Conservation (phyloP, 2,113 vertebrate genomes). For the Perca schrenkii region DNA sequence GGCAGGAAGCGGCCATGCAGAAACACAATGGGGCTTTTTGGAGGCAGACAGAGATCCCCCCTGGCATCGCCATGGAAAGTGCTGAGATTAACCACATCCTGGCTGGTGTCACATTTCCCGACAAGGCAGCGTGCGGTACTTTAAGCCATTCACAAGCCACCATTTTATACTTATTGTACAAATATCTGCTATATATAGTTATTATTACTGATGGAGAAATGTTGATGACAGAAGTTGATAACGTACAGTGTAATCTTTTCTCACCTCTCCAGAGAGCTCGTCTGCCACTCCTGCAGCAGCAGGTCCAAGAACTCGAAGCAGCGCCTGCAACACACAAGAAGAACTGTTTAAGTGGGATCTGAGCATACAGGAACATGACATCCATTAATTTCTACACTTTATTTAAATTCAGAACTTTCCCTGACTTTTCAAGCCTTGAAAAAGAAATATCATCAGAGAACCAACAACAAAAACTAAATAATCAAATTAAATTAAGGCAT, state of each 20-base stretch:
- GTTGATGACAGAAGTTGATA: too few species aligned
- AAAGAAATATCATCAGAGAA: too few species aligned
- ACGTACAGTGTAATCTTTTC: background rate
- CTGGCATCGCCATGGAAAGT: slow-evolving; percentile 60
- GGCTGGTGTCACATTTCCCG: slow-evolving; percentile 50
- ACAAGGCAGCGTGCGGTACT: background rate
- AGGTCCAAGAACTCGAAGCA: slow-evolving; percentile 95
- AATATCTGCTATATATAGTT: background rate
- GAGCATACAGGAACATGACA: too few species aligned
- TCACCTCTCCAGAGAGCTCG: slow-evolving; percentile 92
- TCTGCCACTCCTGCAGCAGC: slow-evolving; percentile 93
- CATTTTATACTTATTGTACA: background rate
- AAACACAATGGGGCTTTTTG: slow-evolving; percentile 51
- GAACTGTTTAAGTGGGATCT: background rate
- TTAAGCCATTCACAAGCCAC: background rate
- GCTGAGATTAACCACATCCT: slow-evolving; percentile 10
- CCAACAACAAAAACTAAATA: too few species aligned
- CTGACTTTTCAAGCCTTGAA: too few species aligned
- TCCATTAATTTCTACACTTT: too few species aligned
- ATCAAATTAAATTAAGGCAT: too few species aligned
- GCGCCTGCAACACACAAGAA: slow-evolving; percentile 81
- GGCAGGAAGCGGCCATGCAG: slow-evolving; percentile 43
- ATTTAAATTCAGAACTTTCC: too few species aligned
- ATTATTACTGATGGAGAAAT: too few species aligned
- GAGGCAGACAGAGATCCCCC: slow-evolving; percentile 42